Conservation (phyloP, 2,113 vertebrate genomes). For the Pyrgilauda ruficollis region DNA sequence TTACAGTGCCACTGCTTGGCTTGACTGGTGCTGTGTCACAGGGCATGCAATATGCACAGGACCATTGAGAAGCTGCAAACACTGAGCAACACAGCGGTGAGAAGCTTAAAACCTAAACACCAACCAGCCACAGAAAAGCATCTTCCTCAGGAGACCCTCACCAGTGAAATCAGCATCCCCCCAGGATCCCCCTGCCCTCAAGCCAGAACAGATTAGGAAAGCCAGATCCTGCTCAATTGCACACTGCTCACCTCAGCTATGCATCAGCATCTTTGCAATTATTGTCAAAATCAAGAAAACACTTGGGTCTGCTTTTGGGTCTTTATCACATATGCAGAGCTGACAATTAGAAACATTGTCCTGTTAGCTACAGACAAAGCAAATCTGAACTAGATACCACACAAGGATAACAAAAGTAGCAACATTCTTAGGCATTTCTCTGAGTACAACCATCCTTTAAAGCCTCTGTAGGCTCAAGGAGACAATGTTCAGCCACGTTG, state of each 20-base stretch:
- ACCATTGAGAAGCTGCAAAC: background rate
- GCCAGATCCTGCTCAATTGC: background rate
- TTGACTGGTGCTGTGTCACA: background rate
- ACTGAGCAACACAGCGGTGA: accelerated
- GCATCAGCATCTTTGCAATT: background rate
- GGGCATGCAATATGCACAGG: accelerated
- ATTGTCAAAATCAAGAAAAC: background rate
- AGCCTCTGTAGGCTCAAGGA: background rate
- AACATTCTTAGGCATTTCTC: background rate
- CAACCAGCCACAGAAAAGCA: background rate
- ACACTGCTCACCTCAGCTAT: background rate
- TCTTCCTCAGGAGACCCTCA: background rate
- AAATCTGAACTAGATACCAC: background rate
- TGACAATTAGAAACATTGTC: background rate
- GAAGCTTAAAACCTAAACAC: background rate
- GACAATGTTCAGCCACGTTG: accelerated
- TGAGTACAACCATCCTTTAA: background rate
- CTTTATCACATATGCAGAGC: background rate
- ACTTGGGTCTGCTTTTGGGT: background rate
- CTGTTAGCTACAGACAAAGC: background rate
- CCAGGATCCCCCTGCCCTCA: background rate
- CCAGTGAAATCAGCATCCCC: background rate
- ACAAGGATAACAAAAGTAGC: background rate
- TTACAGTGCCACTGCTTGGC: background rate
- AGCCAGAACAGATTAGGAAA: background rate